Percentiles rank a stretch among this genome's conserved stretches.
Evolutionary conservation across 2,888 invertebrate species (phyloP).

Genomic region (Phymatocera aterrima): DNA sequence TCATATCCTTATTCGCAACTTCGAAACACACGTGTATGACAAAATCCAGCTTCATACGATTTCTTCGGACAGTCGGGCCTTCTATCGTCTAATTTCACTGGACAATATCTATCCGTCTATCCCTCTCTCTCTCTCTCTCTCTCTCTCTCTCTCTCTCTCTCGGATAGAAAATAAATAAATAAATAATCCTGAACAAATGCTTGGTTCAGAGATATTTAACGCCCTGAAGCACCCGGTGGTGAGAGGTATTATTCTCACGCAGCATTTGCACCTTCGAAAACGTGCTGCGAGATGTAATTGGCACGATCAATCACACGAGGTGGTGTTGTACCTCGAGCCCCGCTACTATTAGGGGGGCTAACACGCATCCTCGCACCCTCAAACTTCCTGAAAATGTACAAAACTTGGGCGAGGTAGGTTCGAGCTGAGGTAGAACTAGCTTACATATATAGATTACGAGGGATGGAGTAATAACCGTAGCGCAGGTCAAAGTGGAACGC

Average conservation of each 20-base stretch:
- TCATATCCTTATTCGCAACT: no score
- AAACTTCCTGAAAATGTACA: not conserved
- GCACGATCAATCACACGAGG: conserved; percentile 64
- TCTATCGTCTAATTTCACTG: no score
- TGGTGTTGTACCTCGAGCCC: not conserved
- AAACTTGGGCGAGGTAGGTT: not conserved
- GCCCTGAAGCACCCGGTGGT: conserved; percentile 15
- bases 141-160: no score
- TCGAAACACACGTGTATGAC: no score
- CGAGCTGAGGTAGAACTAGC: not conserved
- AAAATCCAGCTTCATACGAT: no score
- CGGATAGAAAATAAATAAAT: not conserved
- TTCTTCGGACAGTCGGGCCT: no score
- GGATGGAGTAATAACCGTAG: not conserved
- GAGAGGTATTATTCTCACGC: conserved; percentile 34
- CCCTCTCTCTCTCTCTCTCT: no score
- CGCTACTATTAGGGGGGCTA: conserved; percentile 34
- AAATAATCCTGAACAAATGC: conserved; percentile 17
- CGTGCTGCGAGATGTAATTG: conserved; percentile 58
- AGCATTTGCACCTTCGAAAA: conserved; percentile 43
- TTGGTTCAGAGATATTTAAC: conserved; percentile 23
- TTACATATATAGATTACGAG: no score
- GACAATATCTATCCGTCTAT: no score
- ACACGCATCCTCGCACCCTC: conserved; percentile 39
- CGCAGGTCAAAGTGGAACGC: not conserved